Percentiles rank a stretch among this genome's conserved stretches.
Conservation (phyloP, 2,113 vertebrate genomes). For the Phaetusa simplex region DNA sequence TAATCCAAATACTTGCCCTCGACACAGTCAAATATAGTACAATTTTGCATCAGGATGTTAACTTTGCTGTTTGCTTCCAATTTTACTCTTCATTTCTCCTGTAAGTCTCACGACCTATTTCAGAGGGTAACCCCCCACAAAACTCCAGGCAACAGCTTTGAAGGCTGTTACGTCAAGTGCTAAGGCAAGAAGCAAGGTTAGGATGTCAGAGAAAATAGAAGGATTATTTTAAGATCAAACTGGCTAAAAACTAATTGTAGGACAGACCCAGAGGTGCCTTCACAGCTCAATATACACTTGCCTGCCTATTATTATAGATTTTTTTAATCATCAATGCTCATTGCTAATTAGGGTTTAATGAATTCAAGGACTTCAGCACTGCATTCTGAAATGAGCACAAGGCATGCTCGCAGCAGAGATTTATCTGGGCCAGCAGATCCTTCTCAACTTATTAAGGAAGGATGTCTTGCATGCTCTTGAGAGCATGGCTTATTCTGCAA, state of each 20-base stretch:
- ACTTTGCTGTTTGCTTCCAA: not conserved
- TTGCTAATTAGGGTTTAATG: constrained; percentile 73
- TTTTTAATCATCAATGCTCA: constrained; percentile 52
- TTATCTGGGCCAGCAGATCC: constrained; percentile 71
- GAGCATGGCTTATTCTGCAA: constrained; percentile 35
- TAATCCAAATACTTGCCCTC: not conserved
- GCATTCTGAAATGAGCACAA: constrained; percentile 69
- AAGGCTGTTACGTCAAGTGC: constrained; percentile 12
- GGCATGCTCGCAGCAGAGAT: constrained; percentile 31
- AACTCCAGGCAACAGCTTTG: not conserved
- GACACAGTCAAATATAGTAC: not conserved
- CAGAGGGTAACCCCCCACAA: not conserved
- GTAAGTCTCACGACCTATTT: not conserved
- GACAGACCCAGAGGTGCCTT: constrained; percentile 49
- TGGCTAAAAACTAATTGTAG: constrained; percentile 59
- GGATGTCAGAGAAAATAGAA: constrained; percentile 40
- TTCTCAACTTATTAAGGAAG: constrained; percentile 44
- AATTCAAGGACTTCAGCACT: constrained; percentile 65
- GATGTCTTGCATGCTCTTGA: constrained; percentile 23
- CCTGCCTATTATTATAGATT: constrained; percentile 44
- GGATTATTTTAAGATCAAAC: constrained; percentile 62
- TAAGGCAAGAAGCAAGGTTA: constrained; percentile 38
- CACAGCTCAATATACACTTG: constrained; percentile 1
- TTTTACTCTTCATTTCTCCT: not conserved
- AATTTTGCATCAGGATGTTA: not conserved